Conservation (phyloP, 2,113 vertebrate genomes). For the Argyrosomus japonicus region DNA sequence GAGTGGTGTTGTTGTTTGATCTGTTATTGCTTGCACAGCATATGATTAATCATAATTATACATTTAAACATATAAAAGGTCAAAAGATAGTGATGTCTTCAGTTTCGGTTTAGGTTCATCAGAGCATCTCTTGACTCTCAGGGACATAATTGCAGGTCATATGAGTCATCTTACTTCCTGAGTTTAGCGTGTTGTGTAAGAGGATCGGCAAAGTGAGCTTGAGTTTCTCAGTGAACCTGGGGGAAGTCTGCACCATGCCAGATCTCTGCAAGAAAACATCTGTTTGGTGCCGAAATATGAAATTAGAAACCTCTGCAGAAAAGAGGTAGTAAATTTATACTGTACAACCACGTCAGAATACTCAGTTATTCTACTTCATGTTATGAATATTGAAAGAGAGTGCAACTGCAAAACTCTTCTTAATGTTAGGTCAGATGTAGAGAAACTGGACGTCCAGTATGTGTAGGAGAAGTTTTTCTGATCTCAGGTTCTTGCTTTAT, state of each 20-base stretch:
- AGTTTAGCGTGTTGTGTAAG: conserved; percentile 15
- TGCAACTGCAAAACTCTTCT: no score
- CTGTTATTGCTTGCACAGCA: conserved; percentile 3
- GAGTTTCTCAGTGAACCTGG: conserved; percentile 7
- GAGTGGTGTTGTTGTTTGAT: not conserved
- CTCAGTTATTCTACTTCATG: no score
- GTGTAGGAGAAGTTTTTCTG: no score
- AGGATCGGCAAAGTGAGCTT: conserved; percentile 22
- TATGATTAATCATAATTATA: not conserved
- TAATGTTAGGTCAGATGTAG: no score
- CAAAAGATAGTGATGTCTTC: not conserved
- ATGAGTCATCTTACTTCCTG: conserved; percentile 15
- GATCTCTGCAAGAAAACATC: not conserved
- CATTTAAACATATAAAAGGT: not conserved
- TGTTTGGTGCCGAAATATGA: not conserved
- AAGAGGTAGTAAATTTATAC: not conserved
- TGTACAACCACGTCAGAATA: no score
- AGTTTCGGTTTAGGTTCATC: no score
- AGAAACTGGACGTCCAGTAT: no score
- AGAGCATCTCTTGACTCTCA: no score
- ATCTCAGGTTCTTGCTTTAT: not conserved
- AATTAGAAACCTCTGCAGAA: not conserved
- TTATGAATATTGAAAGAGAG: no score
- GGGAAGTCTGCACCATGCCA: not conserved
- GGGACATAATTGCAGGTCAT: not conserved